phyloP scores from a whole-genome alignment of 2,888 invertebrate genomes.

The Hesperia comma region DNA sequence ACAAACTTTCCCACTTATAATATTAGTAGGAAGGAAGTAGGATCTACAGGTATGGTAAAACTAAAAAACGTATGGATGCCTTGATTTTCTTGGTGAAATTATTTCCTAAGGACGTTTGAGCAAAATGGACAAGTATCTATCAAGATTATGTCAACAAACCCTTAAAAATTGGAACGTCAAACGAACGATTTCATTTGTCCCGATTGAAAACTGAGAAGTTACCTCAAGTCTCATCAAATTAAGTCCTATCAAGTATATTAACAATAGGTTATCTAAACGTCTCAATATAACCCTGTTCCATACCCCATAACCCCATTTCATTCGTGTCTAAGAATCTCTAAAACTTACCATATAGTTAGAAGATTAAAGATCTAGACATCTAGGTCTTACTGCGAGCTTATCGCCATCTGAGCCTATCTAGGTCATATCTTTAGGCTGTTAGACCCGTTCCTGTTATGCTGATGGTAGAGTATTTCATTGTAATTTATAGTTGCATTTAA shows the following conservation, averaged over 20 bases:
- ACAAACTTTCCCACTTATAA: too few relatives aligned
- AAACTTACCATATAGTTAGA: slow-evolving; percentile 22
- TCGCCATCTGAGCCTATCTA: slow-evolving; percentile 46
- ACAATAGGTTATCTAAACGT: background rate
- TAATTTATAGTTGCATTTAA: slow-evolving; percentile 25
- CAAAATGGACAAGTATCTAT: too few relatives aligned
- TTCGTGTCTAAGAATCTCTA: slow-evolving; percentile 13
- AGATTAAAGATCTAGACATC: slow-evolving; percentile 45
- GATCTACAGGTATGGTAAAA: too few relatives aligned
- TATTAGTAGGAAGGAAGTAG: too few relatives aligned
- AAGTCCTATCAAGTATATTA: background rate
- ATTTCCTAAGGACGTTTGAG: too few relatives aligned
- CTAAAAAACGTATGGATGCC: too few relatives aligned
- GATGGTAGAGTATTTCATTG: slow-evolving; percentile 28
- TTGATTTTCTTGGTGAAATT: too few relatives aligned
- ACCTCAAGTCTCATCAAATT: background rate
- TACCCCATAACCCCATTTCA: slow-evolving; percentile 14
- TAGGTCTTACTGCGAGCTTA: slow-evolving; percentile 45
- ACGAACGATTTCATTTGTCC: too few relatives aligned
- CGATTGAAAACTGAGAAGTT: too few relatives aligned
- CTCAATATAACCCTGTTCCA: background rate
- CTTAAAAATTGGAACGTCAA: too few relatives aligned
- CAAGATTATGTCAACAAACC: too few relatives aligned
- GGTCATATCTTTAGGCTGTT: slow-evolving; percentile 49
- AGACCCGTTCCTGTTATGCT: slow-evolving; percentile 30